Evolutionary conservation across 2,888 invertebrate species (phyloP).

Genomic region (Oasisia sp.): DNA sequence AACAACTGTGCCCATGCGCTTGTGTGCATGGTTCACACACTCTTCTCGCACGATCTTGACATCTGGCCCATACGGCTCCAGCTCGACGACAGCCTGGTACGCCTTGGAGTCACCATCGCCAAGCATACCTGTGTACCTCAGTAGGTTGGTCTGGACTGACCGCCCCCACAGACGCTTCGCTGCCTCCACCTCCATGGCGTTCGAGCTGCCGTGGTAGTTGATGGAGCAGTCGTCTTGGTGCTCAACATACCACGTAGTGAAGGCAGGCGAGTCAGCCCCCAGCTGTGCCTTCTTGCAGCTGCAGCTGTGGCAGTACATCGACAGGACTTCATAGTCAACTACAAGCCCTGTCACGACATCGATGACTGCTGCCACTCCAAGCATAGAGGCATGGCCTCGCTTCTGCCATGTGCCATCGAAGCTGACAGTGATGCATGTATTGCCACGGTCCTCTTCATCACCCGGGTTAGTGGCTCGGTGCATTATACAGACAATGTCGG

Average conservation of each 20-base stretch:
- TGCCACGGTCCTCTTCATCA: background rate
- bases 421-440: no score
- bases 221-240: background rate
- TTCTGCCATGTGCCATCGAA: no score
- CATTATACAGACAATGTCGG: background rate
- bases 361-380: no score
- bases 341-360: no score
- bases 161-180: background rate
- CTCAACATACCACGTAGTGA: background rate
- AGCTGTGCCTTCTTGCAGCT: background rate
- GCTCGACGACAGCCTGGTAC: background rate
- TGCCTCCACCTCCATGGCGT: background rate
- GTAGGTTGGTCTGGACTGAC: background rate
- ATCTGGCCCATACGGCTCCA: background rate
- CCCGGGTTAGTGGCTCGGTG: background rate
- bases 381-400: no score
- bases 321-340: background rate
- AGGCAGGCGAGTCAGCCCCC: background rate
- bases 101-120: background rate
- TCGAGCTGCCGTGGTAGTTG: background rate
- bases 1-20: conserved; percentile 37
- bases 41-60: conserved; percentile 24
- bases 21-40: no score
- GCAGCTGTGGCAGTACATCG: background rate
- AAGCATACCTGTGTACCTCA: background rate